Evolutionary conservation across 2,888 invertebrate species (phyloP).

Genomic region (Drepanosiphum platanoidis): DNA sequence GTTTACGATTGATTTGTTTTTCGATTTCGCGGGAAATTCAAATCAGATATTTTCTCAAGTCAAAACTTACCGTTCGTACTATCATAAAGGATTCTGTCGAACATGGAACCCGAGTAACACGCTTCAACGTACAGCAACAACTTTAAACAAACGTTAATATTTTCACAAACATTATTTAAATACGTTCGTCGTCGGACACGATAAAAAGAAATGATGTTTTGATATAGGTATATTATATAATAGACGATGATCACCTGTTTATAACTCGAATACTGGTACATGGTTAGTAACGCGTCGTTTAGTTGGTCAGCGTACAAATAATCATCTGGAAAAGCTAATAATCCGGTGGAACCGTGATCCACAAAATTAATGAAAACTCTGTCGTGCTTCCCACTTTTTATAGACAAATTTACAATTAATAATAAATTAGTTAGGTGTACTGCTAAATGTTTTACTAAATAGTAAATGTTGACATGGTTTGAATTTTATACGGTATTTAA

Average conservation of each 20-base stretch:
- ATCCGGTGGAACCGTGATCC: constrained; percentile 73
- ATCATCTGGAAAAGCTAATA: constrained; percentile 70
- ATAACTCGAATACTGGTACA: constrained; percentile 65
- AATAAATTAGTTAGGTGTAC: neutral
- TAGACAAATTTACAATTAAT: neutral
- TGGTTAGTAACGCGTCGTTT: constrained; percentile 66
- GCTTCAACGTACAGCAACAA: constrained; percentile 73
- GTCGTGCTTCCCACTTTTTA: constrained; percentile 70
- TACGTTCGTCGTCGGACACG: neutral
- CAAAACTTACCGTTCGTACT: constrained; percentile 69
- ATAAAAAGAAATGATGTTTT: too few relatives aligned
- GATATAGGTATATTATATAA: constrained; percentile 30
- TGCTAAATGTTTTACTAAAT: neutral
- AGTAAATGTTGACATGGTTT: too few relatives aligned
- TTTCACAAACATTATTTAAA: constrained; percentile 60
- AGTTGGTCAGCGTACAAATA: constrained; percentile 67
- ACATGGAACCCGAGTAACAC: constrained; percentile 74
- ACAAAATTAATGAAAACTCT: constrained; percentile 73
- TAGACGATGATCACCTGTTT: constrained; percentile 65
- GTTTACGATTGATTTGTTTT: too few relatives aligned
- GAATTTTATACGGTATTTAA: neutral
- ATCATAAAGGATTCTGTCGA: constrained; percentile 69
- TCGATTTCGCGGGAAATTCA: neutral
- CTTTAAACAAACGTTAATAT: constrained; percentile 66
- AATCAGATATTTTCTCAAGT: neutral